Conservation (phyloP, 2,797 vertebrate genomes). For the Chrysocyon brachyurus region DNA sequence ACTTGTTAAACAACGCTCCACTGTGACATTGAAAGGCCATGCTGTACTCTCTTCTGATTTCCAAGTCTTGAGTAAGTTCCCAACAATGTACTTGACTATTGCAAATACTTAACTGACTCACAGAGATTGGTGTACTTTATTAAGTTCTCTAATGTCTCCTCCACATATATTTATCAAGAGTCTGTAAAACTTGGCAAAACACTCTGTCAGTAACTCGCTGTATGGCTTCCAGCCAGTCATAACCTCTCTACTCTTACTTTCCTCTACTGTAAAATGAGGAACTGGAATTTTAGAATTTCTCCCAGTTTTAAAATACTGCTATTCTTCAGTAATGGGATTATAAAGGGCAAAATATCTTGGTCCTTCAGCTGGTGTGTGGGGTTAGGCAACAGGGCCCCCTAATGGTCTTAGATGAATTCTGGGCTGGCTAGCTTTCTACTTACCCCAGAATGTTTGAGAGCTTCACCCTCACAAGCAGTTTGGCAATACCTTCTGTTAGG, state of each 20-base stretch:
- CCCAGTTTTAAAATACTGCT: background rate
- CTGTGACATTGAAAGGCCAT: background rate
- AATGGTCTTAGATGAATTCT: background rate
- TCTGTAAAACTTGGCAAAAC: background rate
- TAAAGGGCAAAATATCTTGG: background rate
- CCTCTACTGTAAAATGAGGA: background rate
- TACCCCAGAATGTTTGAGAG: background rate
- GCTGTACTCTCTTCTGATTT: conserved; percentile 28
- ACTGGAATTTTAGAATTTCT: background rate
- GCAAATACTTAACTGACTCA: background rate
- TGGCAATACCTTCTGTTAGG: background rate
- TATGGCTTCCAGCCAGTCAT: background rate
- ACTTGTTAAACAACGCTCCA: background rate
- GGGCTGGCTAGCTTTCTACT: background rate
- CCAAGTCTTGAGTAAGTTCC: background rate
- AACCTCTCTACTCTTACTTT: background rate
- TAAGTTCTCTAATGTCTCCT: background rate
- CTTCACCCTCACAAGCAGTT: background rate
- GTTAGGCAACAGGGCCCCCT: conserved; percentile 51
- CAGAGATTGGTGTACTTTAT: background rate
- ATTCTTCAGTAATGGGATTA: conserved; percentile 6
- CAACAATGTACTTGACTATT: background rate
- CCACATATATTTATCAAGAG: background rate
- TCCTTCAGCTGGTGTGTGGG: background rate
- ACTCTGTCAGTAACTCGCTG: background rate